Percentiles rank a stretch among this genome's conserved stretches.
Conservation (phyloP, 2,888 invertebrate species). For the Holacanthella duospinosa region DNA sequence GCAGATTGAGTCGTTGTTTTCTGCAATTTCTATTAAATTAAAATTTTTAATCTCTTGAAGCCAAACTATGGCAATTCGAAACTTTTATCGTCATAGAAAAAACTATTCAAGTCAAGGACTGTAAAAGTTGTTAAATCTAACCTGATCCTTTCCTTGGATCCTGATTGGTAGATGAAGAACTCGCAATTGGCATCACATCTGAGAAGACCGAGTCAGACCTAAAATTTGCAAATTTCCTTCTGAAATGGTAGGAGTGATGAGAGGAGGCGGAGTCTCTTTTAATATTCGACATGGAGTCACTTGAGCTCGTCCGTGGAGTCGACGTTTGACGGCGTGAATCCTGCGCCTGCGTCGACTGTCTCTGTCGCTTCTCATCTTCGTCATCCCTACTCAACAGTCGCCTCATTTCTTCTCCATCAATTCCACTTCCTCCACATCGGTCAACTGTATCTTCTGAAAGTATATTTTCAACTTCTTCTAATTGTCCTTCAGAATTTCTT, state of each 20-base stretch:
- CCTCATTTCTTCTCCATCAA: neutral
- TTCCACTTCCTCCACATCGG: neutral
- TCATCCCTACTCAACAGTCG: neutral
- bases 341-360: neutral
- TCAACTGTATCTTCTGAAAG: neutral
- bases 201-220: constrained; percentile 37
- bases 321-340: neutral
- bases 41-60: too few species aligned
- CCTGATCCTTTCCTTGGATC: constrained; percentile 2
- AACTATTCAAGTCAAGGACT: too few species aligned
- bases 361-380: neutral
- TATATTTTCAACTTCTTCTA: too few species aligned
- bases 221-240: constrained; percentile 35
- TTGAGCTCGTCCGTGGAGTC: neutral
- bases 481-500: too few species aligned
- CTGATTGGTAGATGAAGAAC: constrained; percentile 8
- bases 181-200: constrained; percentile 36
- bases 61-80: too few species aligned
- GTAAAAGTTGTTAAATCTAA: too few species aligned
- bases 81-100: too few species aligned
- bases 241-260: constrained; percentile 33
- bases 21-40: too few species aligned
- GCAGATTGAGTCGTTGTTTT: too few species aligned
- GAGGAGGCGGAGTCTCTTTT: neutral
- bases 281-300: neutral